Evolutionary conservation across 1,140 invertebrate species (phyloP), one percentile per base, ranked within the genome.

Genomic region (Rhizoglyphus robini): DNA sequence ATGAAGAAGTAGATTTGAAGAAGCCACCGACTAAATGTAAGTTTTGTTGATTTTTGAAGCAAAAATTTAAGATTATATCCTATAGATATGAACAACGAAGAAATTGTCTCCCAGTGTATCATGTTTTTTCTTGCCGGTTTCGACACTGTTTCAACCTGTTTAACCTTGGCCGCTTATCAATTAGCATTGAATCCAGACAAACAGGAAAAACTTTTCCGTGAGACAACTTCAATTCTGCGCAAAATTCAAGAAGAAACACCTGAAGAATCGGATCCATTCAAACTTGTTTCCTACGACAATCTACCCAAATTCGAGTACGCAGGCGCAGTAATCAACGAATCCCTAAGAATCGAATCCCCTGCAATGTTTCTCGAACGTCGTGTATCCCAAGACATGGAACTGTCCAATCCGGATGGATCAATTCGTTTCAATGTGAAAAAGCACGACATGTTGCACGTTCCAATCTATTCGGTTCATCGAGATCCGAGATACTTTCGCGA

Each of bases 151-250:
- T n/a, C n/a, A n/a, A n/a, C n/a, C n/a, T n/a, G n/a, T n/a, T n/a
- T n/a, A n/a, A n/a, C n/a, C n/a, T n/a, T n/a, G n/a, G n/a, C n/a
- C n/a, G n/a, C n/a, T n/a, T n/a, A n/a, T n/a, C n/a, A n/a, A n/a
- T n/a, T n/a, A n/a, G n/a, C n/a, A n/a, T n/a, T n/a, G n/a, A n/a
- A n/a, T n/a, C n/a, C n/a, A n/a, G 73, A 79, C 4, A 72, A 78
- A 34, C 80, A 81, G 68, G 70, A 76, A 11, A 72, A 70, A 58
- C 68, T 81, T 2, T 75, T 77, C 46, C 49, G 74, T 20, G 78
- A 80, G 68, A 72, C 79, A 18, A 41, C 71, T 11, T 23, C 64
- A 15, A 27, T 31, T 23, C 15, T 46, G 15, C 15, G 23, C 15
- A 46, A 46, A 23, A 15, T 46, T 15, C 15, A 46, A 23, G 41